Conservation (phyloP, 2,888 invertebrate genomes). For the Cantharis lateralis region DNA sequence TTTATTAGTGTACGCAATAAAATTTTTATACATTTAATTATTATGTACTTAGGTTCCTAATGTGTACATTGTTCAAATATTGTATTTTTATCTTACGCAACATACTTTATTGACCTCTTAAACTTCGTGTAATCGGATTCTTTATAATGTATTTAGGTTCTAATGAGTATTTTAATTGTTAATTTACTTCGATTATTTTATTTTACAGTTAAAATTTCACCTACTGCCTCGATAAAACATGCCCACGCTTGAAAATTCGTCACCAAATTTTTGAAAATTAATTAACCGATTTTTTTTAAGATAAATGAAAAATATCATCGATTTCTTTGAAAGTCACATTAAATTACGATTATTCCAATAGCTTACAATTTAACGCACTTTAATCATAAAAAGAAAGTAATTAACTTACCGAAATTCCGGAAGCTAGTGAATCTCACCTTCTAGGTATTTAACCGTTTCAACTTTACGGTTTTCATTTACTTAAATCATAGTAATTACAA, state of each 20-base stretch:
- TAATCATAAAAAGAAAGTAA: neutral
- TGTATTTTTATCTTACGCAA: neutral
- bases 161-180: neutral
- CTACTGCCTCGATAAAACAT: neutral
- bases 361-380: neutral
- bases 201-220: neutral
- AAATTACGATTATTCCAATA: neutral
- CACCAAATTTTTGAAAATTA: no score
- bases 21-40: neutral
- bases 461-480: neutral
- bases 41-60: neutral
- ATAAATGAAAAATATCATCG: neutral
- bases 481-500: neutral
- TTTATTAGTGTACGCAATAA: neutral
- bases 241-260: no score
- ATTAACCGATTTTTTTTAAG: no score
- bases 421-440: neutral
- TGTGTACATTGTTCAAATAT: neutral
- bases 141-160: neutral
- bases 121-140: neutral
- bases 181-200: neutral
- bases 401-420: neutral
- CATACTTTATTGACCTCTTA: constrained; percentile 1
- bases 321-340: neutral
- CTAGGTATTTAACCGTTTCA: neutral